Evolutionary conservation across 2,888 invertebrate species (phyloP).

Genomic region (Cataglyphis rosenhaueri): DNA sequence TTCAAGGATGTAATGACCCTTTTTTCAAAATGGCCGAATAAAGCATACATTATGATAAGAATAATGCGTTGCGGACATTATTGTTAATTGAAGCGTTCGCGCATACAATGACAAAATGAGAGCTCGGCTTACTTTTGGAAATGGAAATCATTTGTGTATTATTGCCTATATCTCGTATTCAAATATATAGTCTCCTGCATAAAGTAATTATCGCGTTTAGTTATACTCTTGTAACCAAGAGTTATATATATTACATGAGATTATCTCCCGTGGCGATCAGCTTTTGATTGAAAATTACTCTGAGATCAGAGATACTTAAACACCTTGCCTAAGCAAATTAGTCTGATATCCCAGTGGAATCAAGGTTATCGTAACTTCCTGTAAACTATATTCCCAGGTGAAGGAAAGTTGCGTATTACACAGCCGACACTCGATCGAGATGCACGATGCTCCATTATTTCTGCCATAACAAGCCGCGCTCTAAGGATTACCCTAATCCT

Average conservation of each 20-base stretch:
- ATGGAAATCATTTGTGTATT: background rate
- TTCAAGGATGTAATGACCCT: slow-evolving; percentile 34
- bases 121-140: slow-evolving; percentile 8
- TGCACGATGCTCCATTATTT: slow-evolving; percentile 47
- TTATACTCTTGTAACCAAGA: background rate
- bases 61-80: background rate
- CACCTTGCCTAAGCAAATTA: slow-evolving; percentile 50
- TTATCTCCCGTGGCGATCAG: slow-evolving; percentile 34
- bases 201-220: slow-evolving; percentile 9
- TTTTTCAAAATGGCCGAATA: background rate
- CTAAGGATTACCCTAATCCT: slow-evolving; percentile 45
- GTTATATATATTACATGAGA: slow-evolving; percentile 20
- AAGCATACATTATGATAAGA: background rate
- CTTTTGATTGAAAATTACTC: slow-evolving; percentile 43
- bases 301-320: slow-evolving; percentile 33
- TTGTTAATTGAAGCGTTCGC: background rate
- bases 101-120: background rate
- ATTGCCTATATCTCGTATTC: background rate
- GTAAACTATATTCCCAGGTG: slow-evolving; percentile 45
- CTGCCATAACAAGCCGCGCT: slow-evolving; percentile 40
- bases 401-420: slow-evolving; percentile 49
- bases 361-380: slow-evolving; percentile 43
- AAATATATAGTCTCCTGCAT: background rate
- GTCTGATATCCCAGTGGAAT: slow-evolving; percentile 29
- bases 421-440: slow-evolving; percentile 49